Base-by-base conservation (phyloP, 2,888 invertebrate species). In the Lochmaea crataegi region DNA sequence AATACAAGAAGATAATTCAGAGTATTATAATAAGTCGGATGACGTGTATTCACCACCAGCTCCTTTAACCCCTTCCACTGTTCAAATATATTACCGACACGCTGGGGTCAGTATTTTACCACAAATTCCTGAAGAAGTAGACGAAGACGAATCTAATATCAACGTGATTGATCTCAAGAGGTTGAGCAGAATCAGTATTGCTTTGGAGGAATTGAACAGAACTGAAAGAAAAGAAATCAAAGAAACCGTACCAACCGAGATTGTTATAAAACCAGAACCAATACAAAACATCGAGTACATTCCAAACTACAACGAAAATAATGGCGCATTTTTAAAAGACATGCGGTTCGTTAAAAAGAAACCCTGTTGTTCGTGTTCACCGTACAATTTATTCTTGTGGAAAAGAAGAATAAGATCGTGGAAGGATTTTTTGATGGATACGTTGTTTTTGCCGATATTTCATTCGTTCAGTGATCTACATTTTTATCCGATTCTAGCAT, bases 101-200 rank as follows among this genome's bases (percentile, higher is more conserved):
- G 75, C 76, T 53, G 82, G 82, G 10, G 81, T 82, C 9, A 80
- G 77, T 42, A 81, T 82, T 53, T 75, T 82, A 61, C 82, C 82
- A 58, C 77, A 78, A 63, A 82, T 82, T 53, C 81, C 81, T 1
- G 82, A 80, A 72, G 80, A 79, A 69, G 63, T 76, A 66, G 81
- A 79, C 71, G 82, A 81, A 75, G 73, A 76, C 18, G 77, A 77
- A 16, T 68, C 72, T 1, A 78, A 81, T 45, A 79, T 77, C 53
- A 80, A 81, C 65, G 72, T 73, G 12, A 80, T 81, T 61, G 73
- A 76, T 57, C 66, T 78, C 12, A 81, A 81, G 65, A 75, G 80
- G 61, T 68, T 81, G 60, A 82, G 80, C 53, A 73, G 72, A 58
- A 82, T 82, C 22, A 82, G 80, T 53, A 76, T 73, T 14, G 76